These are phyloP conservation scores for Drosophila watanabei DNA, from an alignment of 1,140 invertebrate genomes.

Conservation along the genomic window DNA sequence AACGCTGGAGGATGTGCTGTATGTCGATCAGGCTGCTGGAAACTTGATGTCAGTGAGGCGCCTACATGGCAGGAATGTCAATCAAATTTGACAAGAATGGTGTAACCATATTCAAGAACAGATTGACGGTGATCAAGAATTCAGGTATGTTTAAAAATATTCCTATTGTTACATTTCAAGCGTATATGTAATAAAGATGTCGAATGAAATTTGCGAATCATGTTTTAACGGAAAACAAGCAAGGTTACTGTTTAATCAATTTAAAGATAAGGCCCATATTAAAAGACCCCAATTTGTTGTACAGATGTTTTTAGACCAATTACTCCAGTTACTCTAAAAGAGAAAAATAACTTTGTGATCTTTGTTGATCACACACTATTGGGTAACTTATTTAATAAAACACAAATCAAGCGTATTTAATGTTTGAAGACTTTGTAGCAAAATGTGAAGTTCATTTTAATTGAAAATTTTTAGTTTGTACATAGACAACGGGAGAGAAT, in stretches of 20 bases:
- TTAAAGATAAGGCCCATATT: slow-evolving; percentile 5
- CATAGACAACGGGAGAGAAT: neutral
- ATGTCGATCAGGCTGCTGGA: no score
- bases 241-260: neutral
- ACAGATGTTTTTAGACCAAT: slow-evolving; percentile 3
- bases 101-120: no score
- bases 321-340: neutral
- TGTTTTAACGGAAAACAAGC: slow-evolving; percentile 6
- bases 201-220: slow-evolving; percentile 1
- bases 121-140: neutral
- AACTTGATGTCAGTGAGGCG: no score
- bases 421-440: slow-evolving; percentile 10
- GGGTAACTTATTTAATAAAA: slow-evolving; percentile 27
- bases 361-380: slow-evolving; percentile 6
- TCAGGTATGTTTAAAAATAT: neutral
- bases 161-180: neutral
- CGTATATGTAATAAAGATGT: neutral
- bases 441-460: neutral
- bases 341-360: slow-evolving; percentile 5
- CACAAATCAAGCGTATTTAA: slow-evolving; percentile 28
- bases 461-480: neutral
- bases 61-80: no score
- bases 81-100: no score
- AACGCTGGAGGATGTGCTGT: no score
- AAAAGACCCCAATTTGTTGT: neutral